A percentile compares a stretch with the other conserved stretches of the same genome.
Conservation (phyloP, 2,797 vertebrate species). For the Propithecus perrieri region DNA sequence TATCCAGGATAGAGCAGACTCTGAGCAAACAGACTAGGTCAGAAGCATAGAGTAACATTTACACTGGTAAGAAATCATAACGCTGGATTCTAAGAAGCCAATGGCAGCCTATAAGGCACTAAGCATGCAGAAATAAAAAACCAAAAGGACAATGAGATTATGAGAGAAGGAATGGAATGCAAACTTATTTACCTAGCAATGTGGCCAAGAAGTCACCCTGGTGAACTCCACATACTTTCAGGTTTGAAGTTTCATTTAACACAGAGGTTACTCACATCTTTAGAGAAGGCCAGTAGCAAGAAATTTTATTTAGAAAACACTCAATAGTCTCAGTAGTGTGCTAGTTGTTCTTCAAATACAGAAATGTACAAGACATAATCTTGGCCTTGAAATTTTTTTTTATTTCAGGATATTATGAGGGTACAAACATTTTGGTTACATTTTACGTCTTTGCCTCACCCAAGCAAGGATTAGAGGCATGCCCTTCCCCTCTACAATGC, state of each 20-base stretch:
- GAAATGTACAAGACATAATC: neutral
- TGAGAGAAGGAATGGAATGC: neutral
- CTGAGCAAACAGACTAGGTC: neutral
- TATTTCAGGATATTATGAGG: too few species aligned
- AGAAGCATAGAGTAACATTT: neutral
- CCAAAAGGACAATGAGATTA: neutral
- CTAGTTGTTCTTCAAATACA: neutral
- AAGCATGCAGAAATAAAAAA: neutral
- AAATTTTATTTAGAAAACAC: neutral
- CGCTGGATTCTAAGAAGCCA: neutral
- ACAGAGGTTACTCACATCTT: neutral
- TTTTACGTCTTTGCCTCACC: too few species aligned
- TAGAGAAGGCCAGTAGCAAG: neutral
- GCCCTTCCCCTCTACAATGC: too few species aligned
- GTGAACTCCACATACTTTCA: neutral
- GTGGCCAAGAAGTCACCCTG: neutral
- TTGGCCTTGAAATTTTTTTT: neutral
- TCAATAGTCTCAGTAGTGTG: neutral
- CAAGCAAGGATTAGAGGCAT: too few species aligned
- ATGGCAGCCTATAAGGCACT: neutral
- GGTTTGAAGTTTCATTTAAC: neutral
- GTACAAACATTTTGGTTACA: too few species aligned
- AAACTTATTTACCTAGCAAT: neutral
- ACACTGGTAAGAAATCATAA: neutral
- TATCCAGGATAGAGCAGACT: neutral